A percentile compares a stretch with the other conserved stretches of the same genome.
Evolutionary conservation across 2,888 invertebrate genomes (phyloP).

Genomic region (Plagodis pulveraria): DNA sequence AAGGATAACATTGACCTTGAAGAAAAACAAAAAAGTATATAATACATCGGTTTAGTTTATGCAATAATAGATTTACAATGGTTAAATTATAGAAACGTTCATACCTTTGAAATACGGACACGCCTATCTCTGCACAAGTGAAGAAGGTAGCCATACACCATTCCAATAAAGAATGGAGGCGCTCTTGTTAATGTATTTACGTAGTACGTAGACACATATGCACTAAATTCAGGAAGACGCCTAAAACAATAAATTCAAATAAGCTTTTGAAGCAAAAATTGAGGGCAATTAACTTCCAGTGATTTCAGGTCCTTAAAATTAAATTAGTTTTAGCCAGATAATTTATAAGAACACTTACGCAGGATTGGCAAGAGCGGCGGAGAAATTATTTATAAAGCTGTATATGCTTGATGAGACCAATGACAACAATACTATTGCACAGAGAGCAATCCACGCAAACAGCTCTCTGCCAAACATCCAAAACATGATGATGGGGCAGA

Average conservation of each 20-base stretch:
- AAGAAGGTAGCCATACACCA: constrained; percentile 62
- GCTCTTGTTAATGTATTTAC: constrained; percentile 60
- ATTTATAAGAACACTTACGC: constrained; percentile 59
- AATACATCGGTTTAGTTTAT: neutral
- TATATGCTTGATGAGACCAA: constrained; percentile 51
- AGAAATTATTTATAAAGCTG: constrained; percentile 61
- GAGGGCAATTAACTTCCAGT: too few species aligned
- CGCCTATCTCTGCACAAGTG: constrained; percentile 51
- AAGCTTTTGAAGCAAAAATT: too few species aligned
- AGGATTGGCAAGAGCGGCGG: constrained; percentile 58
- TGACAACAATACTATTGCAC: constrained; percentile 43
- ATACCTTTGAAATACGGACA: constrained; percentile 49
- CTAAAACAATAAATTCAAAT: constrained; percentile 30
- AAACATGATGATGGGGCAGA: constrained; percentile 54
- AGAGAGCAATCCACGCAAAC: constrained; percentile 50
- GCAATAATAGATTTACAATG: too few species aligned
- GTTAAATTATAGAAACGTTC: neutral
- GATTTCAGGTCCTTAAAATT: neutral
- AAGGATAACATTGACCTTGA: constrained; percentile 47
- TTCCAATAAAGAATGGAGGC: constrained; percentile 63
- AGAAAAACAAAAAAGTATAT: constrained; percentile 5
- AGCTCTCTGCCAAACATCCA: constrained; percentile 51
- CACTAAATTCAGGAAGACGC: constrained; percentile 36
- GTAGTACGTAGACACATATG: constrained; percentile 53
- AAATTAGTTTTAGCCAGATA: neutral